Conservation (phyloP, 2,888 invertebrate species). For the Neoaliturus tenellus region DNA sequence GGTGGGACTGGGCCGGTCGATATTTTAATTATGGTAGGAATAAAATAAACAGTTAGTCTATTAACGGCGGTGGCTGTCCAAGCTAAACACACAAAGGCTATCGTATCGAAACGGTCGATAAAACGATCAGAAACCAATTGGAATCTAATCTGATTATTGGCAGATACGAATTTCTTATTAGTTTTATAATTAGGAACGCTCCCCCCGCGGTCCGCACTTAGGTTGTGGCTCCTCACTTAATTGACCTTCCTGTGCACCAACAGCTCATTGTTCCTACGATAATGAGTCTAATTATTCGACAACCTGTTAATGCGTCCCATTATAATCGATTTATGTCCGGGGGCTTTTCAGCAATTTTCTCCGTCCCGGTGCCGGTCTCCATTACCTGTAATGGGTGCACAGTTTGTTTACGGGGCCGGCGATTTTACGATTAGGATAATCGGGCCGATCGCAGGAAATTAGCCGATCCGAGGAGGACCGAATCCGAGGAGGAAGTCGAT, state of each 20-base stretch:
- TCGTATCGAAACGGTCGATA: constrained; percentile 39
- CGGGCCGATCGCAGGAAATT: constrained; percentile 47
- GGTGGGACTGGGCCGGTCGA: not conserved
- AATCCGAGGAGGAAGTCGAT: not conserved
- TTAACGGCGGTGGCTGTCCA: constrained; percentile 22
- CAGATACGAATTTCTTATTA: constrained; percentile 56
- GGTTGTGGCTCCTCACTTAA: not conserved
- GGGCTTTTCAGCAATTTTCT: constrained; percentile 43
- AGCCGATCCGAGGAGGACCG: not conserved
- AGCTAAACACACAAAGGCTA: constrained; percentile 47
- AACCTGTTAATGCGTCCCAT: constrained; percentile 45
- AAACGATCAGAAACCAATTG: constrained; percentile 50
- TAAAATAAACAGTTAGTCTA: constrained; percentile 50
- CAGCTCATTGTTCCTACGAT: constrained; percentile 14
- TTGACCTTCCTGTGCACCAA: constrained; percentile 15
- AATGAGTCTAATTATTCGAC: constrained; percentile 52
- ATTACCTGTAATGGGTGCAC: constrained; percentile 42
- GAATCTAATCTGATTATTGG: constrained; percentile 54
- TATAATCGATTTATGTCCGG: constrained; percentile 47
- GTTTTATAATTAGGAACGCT: constrained; percentile 55
- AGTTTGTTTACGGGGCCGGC: constrained; percentile 28
- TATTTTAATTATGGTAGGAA: constrained; percentile 40
- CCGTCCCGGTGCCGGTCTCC: constrained; percentile 1
- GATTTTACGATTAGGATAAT: constrained; percentile 44
- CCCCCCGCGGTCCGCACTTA: not conserved